Conservation (phyloP, 2,888 invertebrate genomes). For the Plagiodera versicolora region DNA sequence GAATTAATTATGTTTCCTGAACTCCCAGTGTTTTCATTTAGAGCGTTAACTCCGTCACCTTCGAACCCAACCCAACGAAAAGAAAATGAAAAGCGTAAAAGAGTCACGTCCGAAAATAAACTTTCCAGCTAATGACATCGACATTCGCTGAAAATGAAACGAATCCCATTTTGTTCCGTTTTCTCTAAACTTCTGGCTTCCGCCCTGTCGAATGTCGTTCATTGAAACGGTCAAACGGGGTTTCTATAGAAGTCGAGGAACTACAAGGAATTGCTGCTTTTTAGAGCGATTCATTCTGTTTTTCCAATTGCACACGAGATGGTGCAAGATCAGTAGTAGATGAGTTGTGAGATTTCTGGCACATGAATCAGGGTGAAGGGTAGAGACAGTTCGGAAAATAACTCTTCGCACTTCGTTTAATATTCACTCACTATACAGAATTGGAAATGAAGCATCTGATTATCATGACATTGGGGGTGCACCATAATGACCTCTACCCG, state of each 20-base stretch:
- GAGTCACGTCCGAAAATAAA: slow-evolving; percentile 1
- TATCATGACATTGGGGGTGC: too few relatives aligned
- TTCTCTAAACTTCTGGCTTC: neutral
- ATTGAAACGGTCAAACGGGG: neutral
- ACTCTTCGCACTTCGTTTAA: too few relatives aligned
- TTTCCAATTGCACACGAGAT: neutral
- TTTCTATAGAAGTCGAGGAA: neutral
- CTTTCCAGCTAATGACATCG: slow-evolving; percentile 1
- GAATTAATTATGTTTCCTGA: too few relatives aligned
- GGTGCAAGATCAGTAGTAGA: too few relatives aligned
- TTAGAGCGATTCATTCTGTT: neutral
- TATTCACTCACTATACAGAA: too few relatives aligned
- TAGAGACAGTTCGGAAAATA: too few relatives aligned
- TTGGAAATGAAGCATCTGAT: too few relatives aligned
- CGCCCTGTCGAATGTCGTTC: neutral
- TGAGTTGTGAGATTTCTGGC: too few relatives aligned
- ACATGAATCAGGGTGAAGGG: too few relatives aligned
- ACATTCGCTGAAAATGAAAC: neutral
- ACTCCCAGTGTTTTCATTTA: neutral
- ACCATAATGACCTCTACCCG: too few relatives aligned
- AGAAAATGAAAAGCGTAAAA: neutral
- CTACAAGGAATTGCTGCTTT: neutral
- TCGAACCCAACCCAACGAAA: neutral
- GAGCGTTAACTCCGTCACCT: neutral
- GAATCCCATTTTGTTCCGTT: neutral